A percentile compares a stretch with the other conserved stretches of the same genome.
phyloP scores from a whole-genome alignment of 2,113 vertebrate genomes.

The Mastomys natalensis region DNA sequence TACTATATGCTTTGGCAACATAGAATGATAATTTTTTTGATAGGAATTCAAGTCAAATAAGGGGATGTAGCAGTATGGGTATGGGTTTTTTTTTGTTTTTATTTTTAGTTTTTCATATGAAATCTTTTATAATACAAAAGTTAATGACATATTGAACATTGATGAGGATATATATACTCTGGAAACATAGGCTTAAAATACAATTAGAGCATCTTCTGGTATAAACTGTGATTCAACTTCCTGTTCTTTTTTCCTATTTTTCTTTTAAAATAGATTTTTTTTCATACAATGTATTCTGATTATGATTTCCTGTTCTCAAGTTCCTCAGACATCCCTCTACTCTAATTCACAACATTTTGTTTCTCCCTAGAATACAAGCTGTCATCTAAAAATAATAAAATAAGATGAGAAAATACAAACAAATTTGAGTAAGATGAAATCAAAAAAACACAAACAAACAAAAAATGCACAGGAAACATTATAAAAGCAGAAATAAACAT shows the following conservation, averaged over 20 bases:
- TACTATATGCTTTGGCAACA: neutral
- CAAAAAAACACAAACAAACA: neutral
- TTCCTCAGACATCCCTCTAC: neutral
- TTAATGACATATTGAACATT: neutral
- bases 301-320: neutral
- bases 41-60: neutral
- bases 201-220: neutral
- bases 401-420: neutral
- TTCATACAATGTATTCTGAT: neutral
- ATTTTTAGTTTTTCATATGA: neutral
- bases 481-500: neutral
- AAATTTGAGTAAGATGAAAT: neutral
- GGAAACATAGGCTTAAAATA: neutral
- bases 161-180: neutral
- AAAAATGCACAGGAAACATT: neutral
- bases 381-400: neutral
- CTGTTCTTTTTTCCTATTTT: neutral
- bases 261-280: neutral
- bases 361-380: neutral
- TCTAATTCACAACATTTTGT: neutral
- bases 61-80: neutral
- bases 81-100: too few species aligned
- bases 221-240: neutral
- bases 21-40: neutral
- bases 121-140: neutral